Conservation (phyloP, 2,113 vertebrate species). For the Grus americana region DNA sequence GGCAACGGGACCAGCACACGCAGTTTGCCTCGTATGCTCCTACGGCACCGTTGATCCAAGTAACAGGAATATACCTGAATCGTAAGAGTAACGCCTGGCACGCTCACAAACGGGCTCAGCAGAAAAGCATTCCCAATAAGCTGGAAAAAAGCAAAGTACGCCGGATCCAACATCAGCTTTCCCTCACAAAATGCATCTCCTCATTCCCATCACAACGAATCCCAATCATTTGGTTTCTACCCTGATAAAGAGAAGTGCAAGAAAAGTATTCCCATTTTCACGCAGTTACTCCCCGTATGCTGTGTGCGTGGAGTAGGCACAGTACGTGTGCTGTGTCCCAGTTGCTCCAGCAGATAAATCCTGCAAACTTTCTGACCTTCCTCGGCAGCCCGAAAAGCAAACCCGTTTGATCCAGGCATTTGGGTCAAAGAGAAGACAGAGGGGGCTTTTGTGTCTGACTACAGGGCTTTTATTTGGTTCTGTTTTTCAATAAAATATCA, state of each 20-base stretch:
- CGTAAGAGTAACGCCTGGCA: background rate
- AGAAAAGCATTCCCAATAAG: background rate
- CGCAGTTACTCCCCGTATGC: accelerated
- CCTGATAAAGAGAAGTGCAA: background rate
- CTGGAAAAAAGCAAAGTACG: background rate
- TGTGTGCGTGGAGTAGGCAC: background rate
- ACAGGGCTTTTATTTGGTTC: background rate
- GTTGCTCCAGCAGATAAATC: background rate
- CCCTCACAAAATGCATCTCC: background rate
- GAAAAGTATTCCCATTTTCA: background rate
- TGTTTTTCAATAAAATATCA: background rate
- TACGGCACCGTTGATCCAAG: background rate
- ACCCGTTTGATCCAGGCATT: background rate
- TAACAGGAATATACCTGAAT: background rate
- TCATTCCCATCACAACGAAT: background rate
- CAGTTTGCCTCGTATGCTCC: accelerated
- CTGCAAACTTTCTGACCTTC: background rate
- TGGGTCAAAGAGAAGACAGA: background rate
- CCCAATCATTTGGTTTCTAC: background rate
- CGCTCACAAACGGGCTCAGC: background rate
- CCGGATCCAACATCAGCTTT: background rate
- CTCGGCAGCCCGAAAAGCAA: background rate
- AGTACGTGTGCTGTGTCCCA: background rate
- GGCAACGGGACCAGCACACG: background rate
- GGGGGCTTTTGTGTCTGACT: background rate